A percentile compares a stretch with the other conserved stretches of the same genome.
phyloP scores from a whole-genome alignment of 1,140 invertebrate species.

The Platorchestia sp. region DNA sequence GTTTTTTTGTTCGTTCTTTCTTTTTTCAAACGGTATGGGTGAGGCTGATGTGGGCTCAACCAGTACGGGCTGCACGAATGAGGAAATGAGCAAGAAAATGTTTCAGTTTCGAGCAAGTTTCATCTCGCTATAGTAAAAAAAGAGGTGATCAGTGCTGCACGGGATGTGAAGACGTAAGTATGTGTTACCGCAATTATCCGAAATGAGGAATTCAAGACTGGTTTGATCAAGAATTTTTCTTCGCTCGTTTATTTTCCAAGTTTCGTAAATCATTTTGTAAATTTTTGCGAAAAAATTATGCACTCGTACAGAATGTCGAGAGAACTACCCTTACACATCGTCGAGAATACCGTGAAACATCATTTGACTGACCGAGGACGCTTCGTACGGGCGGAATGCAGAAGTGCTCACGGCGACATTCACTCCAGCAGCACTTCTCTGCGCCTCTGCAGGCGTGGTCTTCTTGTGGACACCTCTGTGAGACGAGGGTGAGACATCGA shows the following conservation, averaged over 20 bases:
- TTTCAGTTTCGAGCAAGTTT: neutral
- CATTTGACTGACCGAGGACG: neutral
- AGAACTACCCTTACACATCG: neutral
- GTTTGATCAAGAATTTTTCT: neutral
- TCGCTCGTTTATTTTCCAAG: neutral
- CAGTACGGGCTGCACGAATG: neutral
- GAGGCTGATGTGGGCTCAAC: neutral
- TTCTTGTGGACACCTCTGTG: neutral
- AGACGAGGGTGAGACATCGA: neutral
- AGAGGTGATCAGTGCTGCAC: neutral
- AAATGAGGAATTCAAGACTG: too few species aligned
- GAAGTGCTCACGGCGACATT: neutral
- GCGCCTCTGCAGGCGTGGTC: neutral
- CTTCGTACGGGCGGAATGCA: neutral
- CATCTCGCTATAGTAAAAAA: neutral
- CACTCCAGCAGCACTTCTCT: slow-evolving; percentile 47
- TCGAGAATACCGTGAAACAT: neutral
- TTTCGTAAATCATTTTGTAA: too few species aligned
- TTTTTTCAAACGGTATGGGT: neutral
- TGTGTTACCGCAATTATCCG: too few species aligned
- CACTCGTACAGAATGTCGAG: too few species aligned
- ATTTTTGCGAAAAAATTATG: too few species aligned
- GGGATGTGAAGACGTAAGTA: too few species aligned
- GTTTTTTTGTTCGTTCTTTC: too few species aligned
- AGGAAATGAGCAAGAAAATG: neutral